Evolutionary conservation across 2,113 vertebrate genomes (phyloP), one percentile per base, ranked within the genome.

Genomic region (Anser cygnoides): DNA sequence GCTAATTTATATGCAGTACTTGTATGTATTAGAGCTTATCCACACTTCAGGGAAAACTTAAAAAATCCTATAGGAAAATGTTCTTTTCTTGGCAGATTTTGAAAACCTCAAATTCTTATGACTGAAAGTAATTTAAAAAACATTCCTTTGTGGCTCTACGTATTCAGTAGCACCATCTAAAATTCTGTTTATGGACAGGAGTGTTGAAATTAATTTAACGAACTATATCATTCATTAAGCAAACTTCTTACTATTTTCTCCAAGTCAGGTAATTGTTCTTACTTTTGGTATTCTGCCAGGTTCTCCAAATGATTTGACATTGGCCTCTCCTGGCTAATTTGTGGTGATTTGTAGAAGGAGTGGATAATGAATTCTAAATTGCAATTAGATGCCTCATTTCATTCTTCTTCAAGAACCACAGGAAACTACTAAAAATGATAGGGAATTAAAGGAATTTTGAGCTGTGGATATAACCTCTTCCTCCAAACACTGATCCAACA

Each of bases 301-400:
- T 82, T 84, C 66, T 43, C 28, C 12, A 62, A 46, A 43, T 74
- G 17, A 59, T 92, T 91, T 83, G 58, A 63, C 41, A 72, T 54
- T 84, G 63, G 15, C 61, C 31, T 94, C 29, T 83, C 11, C 52
- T 85, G 68, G 31, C 25, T 96, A 68, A 72, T 83, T 96, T 94
- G 37, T 72, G 28, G 44, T 52, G 15, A 44, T 55, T 57, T 16
- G 31, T 77, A 93, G 85, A 91, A 92, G 89, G n/a, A 81, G 31
- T 33, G 55, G 43, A 75, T 86, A 95, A 95, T 74, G 82, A 62
- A 91, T 87, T 71, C 50, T 63, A 59, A 39, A 39, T 10, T 88
- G 73, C 90, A 95, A 65, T 89, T 90, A 96, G 59, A 87, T n/a
- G 86, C 67, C 61, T 96, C 84, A 49, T 91, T 96, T 95, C 37